A percentile compares a stretch with the other conserved stretches of the same genome.
Evolutionary conservation across 2,113 vertebrate genomes (phyloP).

Genomic region (Onychorhynchus coronatus): DNA sequence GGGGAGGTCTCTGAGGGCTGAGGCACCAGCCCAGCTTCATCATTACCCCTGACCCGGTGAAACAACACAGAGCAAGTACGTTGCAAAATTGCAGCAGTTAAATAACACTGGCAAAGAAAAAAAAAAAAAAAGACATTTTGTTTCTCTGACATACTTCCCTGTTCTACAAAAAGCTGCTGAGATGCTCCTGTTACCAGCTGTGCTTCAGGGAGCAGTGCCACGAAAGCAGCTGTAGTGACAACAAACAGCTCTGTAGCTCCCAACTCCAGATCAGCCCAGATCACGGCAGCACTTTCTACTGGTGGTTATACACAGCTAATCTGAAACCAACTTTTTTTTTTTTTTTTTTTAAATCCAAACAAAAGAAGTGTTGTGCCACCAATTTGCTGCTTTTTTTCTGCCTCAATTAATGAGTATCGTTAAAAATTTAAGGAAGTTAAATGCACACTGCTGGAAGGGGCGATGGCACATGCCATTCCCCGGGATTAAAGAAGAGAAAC

Average conservation of each 20-base stretch:
- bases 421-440: neutral
- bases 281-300: neutral
- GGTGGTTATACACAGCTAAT: neutral
- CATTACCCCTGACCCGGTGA: neutral
- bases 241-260: neutral
- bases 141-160: neutral
- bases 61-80: rapidly evolving
- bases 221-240: neutral
- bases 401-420: neutral
- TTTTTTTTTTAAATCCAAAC: neutral
- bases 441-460: neutral
- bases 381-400: neutral
- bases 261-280: neutral
- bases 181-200: neutral
- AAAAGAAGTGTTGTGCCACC: neutral
- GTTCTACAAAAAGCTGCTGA: neutral
- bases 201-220: neutral
- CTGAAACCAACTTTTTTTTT: neutral
- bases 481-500: neutral
- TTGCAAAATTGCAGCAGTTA: rapidly evolving
- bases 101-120: neutral
- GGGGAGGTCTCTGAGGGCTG: neutral
- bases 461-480: neutral
- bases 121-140: neutral
- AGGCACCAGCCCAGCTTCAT: neutral